Evolutionary conservation across 2,113 vertebrate species (phyloP), one percentile per base, ranked within the genome.

Genomic region (Halichoeres trimaculatus): DNA sequence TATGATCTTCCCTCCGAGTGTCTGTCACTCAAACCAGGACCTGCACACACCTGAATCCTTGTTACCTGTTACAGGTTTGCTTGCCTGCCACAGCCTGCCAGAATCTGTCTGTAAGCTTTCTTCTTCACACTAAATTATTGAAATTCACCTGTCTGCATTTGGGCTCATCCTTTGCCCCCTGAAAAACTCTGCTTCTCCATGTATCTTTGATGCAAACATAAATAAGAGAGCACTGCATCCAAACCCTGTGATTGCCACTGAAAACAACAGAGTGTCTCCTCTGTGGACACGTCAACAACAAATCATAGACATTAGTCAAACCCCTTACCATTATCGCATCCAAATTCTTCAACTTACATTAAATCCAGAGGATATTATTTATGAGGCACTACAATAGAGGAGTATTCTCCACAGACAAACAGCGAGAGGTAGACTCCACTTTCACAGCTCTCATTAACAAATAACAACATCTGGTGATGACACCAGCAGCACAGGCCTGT

Each of bases 391-490:
- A 34, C 4, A 13, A 14, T 52, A 14, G 3, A 54, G 53, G 10
- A 16, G 48, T 17, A 40, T 55, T 63, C 53, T 67, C 50, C 40
- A 16, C 20, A n/a, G 43, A 58, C 24, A 20, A 47, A 38, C 4
- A 41, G 41, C 47, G 23, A 56, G 4, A 54, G 43, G 23, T 8
- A 8, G 20, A 59, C 38, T 36, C 11, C 34, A 53, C 36, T 20
- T 2, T 2, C 38, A 65, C 40, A 70, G 55, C 48, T 73, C 76
- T 86, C 73, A 84, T 77, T 78, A 75, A 59, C 61, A 65, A 80
- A 79, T 57, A 80, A 70, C 53, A 70, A 60, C 66, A 83, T 77
- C 66, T 73, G 67, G 58, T 71, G 70, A 78, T 60, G 55, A 84
- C 67, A 70, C 16, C 13, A 22, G 63, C 57, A 52, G 22, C 24